Evolutionary conservation across 2,113 vertebrate genomes (phyloP), one percentile per base, ranked within the genome.

Genomic region (Grammomys surdaster): DNA sequence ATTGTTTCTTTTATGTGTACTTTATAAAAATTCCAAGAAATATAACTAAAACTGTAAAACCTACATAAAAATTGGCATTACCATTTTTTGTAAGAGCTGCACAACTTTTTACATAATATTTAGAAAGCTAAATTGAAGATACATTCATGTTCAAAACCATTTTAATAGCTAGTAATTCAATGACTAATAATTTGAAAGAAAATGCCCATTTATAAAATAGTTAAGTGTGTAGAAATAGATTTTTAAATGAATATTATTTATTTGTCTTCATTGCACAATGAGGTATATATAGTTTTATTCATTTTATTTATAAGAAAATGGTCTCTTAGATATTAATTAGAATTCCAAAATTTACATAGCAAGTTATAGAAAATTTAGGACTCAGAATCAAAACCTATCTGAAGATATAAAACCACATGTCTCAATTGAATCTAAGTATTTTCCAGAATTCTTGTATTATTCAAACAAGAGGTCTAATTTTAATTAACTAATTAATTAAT

Each of bases 201-300:
- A 96, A 65, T 72, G n/a, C 16, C 33, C 33, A 51, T 65, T 86
- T 31, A 67, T 51, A 76, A 58, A 88, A 33, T 58, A 63, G 2
- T 73, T 26, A 84, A 67, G 8, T 9, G 48, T 43, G 73, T 40
- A 88, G 70, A 80, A 88, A 75, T 24, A 77, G 31, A 48, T 72
- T 84, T 48, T 88, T 94, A 85, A 84, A 93, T 48, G 8, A 58
- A 40, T 94, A 46, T 5, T 93, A 22, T 94, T 88, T 91, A 63
- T 56, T 26, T 75, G 85, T 12, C 56, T 86, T 48, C 81, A 58
- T 63, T 81, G 16, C 8, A 60, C 24, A 54, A 69, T 86, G 10
- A 80, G 7, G 1, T 56, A 40, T 81, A n/a, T 51, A 77, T 0
- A 58, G 14, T 84, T 75, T 88, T 95, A 3, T 43, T 81, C 28